Conservation (phyloP, 2,888 invertebrate species). For the Anorthoa munda region DNA sequence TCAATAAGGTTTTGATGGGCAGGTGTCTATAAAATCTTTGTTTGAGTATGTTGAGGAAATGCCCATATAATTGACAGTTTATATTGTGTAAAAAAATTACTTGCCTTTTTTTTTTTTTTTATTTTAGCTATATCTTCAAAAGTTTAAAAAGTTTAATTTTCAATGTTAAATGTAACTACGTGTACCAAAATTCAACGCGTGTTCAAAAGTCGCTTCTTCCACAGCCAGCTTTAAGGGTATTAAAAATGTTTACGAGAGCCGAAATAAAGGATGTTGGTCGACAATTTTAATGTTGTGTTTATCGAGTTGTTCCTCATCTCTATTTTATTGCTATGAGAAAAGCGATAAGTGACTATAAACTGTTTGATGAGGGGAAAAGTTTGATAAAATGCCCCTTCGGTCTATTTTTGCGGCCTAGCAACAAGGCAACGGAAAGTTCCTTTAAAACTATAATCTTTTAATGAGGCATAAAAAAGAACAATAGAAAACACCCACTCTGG, state of each 20-base stretch:
- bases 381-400: slow-evolving; percentile 43
- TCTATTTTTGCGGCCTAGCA: slow-evolving; percentile 50
- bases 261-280: slow-evolving; percentile 81
- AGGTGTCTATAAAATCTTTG: neutral
- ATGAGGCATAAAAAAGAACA: slow-evolving; percentile 40
- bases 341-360: slow-evolving; percentile 76
- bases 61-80: neutral
- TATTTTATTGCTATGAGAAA: slow-evolving; percentile 76
- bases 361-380: slow-evolving; percentile 71
- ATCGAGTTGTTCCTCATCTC: slow-evolving; percentile 80
- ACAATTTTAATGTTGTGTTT: slow-evolving; percentile 78
- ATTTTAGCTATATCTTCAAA: neutral
- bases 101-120: too few species aligned
- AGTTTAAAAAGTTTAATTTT: neutral
- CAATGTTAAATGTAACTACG: neutral
- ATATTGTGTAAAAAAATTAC: too few species aligned
- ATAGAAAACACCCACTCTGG: slow-evolving; percentile 14
- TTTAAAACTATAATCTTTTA: slow-evolving; percentile 37
- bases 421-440: slow-evolving; percentile 25
- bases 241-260: slow-evolving; percentile 83
- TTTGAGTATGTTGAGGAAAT: neutral
- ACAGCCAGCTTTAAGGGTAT: slow-evolving; percentile 74
- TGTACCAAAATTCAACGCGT: neutral
- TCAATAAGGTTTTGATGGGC: slow-evolving; percentile 34
- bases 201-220: slow-evolving; percentile 57